phyloP scores from a whole-genome alignment of 2,797 vertebrate genomes.

The Nannoperca australis region DNA sequence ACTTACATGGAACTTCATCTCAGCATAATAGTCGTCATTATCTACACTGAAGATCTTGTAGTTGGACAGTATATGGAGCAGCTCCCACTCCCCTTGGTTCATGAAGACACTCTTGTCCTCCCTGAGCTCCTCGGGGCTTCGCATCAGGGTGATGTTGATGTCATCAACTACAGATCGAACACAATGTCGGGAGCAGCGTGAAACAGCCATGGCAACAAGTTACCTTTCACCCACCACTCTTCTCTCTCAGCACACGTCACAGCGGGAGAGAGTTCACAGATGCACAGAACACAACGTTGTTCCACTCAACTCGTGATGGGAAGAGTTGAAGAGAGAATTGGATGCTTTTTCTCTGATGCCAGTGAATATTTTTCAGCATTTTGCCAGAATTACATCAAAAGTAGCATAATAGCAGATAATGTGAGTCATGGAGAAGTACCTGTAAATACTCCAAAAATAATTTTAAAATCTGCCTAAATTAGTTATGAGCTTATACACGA shows the following conservation, averaged over 20 bases:
- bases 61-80: conserved; percentile 90
- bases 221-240: conserved; percentile 16
- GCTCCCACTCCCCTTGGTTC: conserved; percentile 99
- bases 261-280: conserved; percentile 34
- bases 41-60: conserved; percentile 93
- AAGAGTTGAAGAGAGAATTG: background rate
- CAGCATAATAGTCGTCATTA: conserved; percentile 88
- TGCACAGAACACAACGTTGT: conserved; percentile 1
- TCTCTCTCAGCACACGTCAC: conserved; percentile 40
- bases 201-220: conserved; percentile 43
- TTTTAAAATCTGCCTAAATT: background rate
- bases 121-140: conserved; percentile 90
- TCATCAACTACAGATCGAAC: conserved; percentile 88
- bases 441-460: background rate
- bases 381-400: background rate
- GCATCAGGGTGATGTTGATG: conserved; percentile 96
- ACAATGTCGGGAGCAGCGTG: conserved; percentile 50
- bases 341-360: background rate
- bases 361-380: background rate
- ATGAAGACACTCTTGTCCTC: conserved; percentile 92
- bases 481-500: background rate
- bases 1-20: conserved; percentile 96
- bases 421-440: background rate
- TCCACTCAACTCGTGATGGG: conserved; percentile 8
- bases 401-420: background rate